Evolutionary conservation across 2,797 vertebrate genomes (phyloP).

Genomic region (Nasua narica): DNA sequence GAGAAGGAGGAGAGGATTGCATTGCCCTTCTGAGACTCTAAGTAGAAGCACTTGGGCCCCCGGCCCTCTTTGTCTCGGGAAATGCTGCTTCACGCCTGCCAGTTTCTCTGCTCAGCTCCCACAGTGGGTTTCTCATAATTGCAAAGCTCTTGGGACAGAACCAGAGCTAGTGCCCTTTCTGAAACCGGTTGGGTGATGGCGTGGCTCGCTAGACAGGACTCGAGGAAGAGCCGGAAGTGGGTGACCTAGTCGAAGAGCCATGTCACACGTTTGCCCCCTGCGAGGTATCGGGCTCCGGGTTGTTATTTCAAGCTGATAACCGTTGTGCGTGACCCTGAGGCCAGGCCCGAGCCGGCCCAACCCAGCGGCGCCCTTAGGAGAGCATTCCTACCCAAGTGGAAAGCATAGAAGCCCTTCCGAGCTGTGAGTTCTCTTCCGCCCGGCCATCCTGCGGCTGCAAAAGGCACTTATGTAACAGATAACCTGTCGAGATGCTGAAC

Average conservation of each 20-base stretch:
- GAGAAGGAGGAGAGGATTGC: background rate
- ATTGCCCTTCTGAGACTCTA: background rate
- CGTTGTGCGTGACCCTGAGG: background rate
- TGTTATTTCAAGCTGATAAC: constrained; percentile 38
- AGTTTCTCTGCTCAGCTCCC: constrained; percentile 8
- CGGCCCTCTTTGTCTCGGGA: background rate
- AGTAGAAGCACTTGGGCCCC: background rate
- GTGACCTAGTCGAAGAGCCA: background rate
- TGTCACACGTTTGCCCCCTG: background rate
- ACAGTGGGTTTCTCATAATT: constrained; percentile 37
- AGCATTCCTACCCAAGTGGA: constrained; percentile 1
- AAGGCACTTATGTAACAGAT: constrained; percentile 75
- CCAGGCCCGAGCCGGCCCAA: background rate
- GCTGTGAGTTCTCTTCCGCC: background rate
- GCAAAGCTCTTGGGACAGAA: constrained; percentile 28
- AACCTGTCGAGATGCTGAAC: constrained; percentile 76
- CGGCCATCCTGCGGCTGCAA: constrained; percentile 49
- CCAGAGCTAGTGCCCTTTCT: constrained; percentile 7
- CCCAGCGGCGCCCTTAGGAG: background rate
- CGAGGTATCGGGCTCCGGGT: background rate
- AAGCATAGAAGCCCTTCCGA: constrained; percentile 47
- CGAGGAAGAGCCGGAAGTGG: background rate
- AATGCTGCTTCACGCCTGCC: background rate
- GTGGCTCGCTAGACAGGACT: background rate
- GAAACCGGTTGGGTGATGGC: background rate